These are phyloP conservation scores for Nannobrachium achirus DNA, from an alignment of 2,113 vertebrate genomes.

Conservation along the genomic window DNA sequence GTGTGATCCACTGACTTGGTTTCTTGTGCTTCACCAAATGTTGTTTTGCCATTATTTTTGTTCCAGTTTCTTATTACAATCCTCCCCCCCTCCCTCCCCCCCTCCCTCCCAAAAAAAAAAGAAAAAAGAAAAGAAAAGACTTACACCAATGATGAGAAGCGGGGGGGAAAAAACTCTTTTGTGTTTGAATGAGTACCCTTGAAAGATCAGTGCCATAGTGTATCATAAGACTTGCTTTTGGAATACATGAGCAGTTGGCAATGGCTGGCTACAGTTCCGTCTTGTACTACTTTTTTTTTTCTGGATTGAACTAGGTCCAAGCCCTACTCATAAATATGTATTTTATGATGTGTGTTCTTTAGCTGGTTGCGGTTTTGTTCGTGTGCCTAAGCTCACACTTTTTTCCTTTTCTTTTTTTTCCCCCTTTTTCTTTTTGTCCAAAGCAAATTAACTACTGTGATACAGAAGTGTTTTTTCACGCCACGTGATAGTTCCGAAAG, in stretches of 20 bases:
- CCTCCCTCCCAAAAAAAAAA: no score
- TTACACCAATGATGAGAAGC: no score
- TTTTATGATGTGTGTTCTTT: constrained; percentile 57
- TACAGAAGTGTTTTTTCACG: constrained; percentile 46
- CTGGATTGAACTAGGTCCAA: constrained; percentile 57
- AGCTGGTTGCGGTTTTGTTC: constrained; percentile 30
- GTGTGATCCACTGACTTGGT: no score
- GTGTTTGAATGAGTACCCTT: constrained; percentile 59
- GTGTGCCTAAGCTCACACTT: constrained; percentile 39
- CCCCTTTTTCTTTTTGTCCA: background rate
- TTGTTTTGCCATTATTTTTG: no score
- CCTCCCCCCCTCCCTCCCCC: no score
- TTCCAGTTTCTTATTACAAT: no score
- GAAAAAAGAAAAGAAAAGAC: no score
- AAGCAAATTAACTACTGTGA: constrained; percentile 63
- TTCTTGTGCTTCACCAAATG: no score
- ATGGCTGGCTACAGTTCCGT: constrained; percentile 25
- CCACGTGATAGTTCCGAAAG: constrained; percentile 50
- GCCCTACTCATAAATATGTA: constrained; percentile 63
- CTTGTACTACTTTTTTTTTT: constrained; percentile 17
- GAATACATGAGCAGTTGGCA: constrained; percentile 72
- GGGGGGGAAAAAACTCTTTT: no score
- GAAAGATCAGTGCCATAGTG: constrained; percentile 70
- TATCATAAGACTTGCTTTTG: constrained; percentile 67
- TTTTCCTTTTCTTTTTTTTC: background rate